Base-by-base conservation (phyloP, 2,797 vertebrate species). In the Nannoperca australis region DNA sequence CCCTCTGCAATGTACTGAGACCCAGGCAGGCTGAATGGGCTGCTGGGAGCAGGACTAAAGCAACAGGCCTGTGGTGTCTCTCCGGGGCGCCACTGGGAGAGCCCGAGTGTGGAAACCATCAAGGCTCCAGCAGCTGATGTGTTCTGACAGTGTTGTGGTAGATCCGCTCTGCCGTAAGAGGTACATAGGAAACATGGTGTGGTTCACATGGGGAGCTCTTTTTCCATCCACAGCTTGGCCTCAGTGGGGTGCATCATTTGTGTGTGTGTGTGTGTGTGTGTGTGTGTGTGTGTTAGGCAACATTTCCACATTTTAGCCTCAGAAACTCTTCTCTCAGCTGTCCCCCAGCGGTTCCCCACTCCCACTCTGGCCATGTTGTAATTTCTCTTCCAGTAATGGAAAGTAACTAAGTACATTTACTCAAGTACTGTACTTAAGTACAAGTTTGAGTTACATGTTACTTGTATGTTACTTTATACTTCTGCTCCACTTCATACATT, bases 61-160 rank as follows among this genome's bases (percentile, higher is more conserved):
- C 92, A 93, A 93, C 89, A 94, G 79, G 78, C 80, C 85, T 76
- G 82, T 49, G 62, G 82, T 83, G 81, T 87, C 85, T 83, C 85
- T 90, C 83, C 80, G 76, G 85, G 71, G 76, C 50, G 36, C 82
- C 64, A 60, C 55, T 82, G 86, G 81, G 79, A 88, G 70, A 85
- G 72, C 50, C 58, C 5, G 74, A 83, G 84, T 60, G 84, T 91
- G 85, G 80, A 87, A 87, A 84, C 85, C 78, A 63, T 94, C 92
- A 89, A 32, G 71, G 80, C 78, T 78, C 58, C 77, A 4, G 72
- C 70, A 6, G 73, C 84, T 93, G 91, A 95, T 95, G 68, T 3
- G 82, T 61, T 82, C 83, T 93, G 94, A 95, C 95, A 94, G 77
- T 95, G 94, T 95, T 95, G 91, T 94, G 90, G 90, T 88, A 88